Conservation (phyloP, 2,888 invertebrate species). For the Perdita meconis region DNA sequence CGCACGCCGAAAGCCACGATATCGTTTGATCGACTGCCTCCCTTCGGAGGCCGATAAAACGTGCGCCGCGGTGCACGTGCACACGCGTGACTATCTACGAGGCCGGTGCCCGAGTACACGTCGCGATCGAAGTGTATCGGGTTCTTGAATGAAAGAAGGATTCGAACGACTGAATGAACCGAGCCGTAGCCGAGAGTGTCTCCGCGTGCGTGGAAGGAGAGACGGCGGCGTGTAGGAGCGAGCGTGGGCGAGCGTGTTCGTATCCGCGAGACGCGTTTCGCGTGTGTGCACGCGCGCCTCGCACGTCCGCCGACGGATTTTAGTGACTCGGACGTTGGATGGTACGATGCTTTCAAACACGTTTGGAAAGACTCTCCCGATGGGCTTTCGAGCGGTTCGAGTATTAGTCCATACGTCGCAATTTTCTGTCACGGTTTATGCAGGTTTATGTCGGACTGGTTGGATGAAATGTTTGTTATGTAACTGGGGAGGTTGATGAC, state of each 20-base stretch:
- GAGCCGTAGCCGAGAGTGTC: conserved; percentile 52
- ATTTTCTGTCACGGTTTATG: too few relatives aligned
- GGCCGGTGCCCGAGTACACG: conserved; percentile 29
- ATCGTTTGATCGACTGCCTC: conserved; percentile 2
- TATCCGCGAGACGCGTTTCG: conserved; percentile 22
- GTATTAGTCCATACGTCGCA: too few relatives aligned
- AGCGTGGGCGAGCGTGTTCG: conserved; percentile 66
- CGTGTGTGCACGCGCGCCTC: conserved; percentile 1
- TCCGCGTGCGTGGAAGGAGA: conserved; percentile 39
- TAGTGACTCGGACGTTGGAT: background rate
- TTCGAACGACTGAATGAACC: conserved; percentile 74
- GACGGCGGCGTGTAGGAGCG: conserved; percentile 60
- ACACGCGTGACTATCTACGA: conserved; percentile 46
- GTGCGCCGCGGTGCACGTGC: conserved; percentile 37
- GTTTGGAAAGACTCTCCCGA: too few relatives aligned
- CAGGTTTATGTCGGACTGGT: too few relatives aligned
- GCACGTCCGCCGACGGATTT: background rate
- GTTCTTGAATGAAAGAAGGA: conserved; percentile 76
- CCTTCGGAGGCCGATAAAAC: conserved; percentile 2
- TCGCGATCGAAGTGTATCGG: conserved; percentile 74
- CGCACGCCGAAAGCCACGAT: background rate
- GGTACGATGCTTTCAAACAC: background rate
- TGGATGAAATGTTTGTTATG: too few relatives aligned
- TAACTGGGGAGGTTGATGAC: too few relatives aligned
- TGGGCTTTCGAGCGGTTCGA: too few relatives aligned